These are phyloP conservation scores for Apostichopus japonicus DNA, from an alignment of 35 echinoderm and acorn worm genomes.

Conservation along the genomic window DNA sequence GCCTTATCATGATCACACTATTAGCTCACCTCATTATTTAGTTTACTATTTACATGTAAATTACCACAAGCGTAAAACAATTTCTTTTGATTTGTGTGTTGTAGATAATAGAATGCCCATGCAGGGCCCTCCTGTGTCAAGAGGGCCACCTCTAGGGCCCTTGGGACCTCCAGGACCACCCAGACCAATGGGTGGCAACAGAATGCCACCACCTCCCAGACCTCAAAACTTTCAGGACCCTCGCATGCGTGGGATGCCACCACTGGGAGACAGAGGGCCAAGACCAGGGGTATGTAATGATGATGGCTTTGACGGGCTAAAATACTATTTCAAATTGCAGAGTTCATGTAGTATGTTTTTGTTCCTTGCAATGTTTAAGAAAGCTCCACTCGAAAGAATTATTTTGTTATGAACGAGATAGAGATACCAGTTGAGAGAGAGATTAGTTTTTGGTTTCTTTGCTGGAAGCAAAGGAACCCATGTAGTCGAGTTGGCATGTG, in stretches of 20 bases:
- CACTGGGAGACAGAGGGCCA: slow-evolving; percentile 21
- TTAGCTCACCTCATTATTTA: too few relatives aligned
- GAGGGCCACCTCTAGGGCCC: slow-evolving; percentile 39
- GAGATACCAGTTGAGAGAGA: too few relatives aligned
- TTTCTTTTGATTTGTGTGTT: background rate
- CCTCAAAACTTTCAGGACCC: slow-evolving; percentile 42
- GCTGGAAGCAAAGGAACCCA: too few relatives aligned
- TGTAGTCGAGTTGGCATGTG: too few relatives aligned
- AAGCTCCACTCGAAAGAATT: background rate
- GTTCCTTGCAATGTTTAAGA: background rate
- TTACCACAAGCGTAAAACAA: too few relatives aligned
- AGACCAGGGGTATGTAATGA: slow-evolving; percentile 25
- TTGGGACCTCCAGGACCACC: slow-evolving; percentile 54
- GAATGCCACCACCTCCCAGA: slow-evolving; percentile 51
- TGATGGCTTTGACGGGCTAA: background rate
- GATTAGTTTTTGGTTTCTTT: too few relatives aligned
- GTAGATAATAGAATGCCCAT: slow-evolving; percentile 26
- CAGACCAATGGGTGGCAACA: background rate
- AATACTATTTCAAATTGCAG: background rate
- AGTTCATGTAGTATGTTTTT: background rate
- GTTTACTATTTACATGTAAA: too few relatives aligned
- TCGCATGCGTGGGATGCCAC: slow-evolving; percentile 25
- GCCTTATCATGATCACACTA: too few relatives aligned
- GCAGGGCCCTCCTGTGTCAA: slow-evolving; percentile 42
- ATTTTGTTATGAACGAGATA: too few relatives aligned